Evolutionary conservation across 1,140 invertebrate species (phyloP).

Genomic region (Bombus consobrinus): DNA sequence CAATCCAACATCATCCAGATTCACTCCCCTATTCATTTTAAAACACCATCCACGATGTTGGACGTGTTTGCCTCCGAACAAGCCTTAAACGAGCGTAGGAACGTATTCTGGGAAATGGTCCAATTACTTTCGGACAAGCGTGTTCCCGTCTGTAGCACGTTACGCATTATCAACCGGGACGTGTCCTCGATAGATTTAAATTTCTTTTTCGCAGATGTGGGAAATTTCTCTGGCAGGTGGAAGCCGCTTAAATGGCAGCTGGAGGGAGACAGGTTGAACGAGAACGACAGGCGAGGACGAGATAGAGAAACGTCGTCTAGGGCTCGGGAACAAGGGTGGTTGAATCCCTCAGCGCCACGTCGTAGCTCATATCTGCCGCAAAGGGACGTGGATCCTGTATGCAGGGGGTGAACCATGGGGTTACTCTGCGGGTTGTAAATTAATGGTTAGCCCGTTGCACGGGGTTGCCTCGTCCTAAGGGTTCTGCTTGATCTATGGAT

Average conservation of each 20-base stretch:
- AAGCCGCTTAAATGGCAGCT: constrained; percentile 56
- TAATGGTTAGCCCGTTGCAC: constrained; percentile 79
- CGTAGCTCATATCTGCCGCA: constrained; percentile 81
- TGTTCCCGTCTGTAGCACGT: constrained; percentile 22
- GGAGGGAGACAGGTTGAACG: constrained; percentile 21
- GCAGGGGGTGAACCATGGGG: constrained; percentile 71
- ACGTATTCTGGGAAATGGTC: constrained; percentile 28
- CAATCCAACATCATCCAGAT: background rate
- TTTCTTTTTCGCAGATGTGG: constrained; percentile 51
- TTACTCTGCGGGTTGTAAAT: constrained; percentile 82
- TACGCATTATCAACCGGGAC: constrained; percentile 40
- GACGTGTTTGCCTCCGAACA: background rate
- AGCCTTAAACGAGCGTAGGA: background rate
- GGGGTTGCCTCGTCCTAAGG: constrained; percentile 75
- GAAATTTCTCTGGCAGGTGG: constrained; percentile 55
- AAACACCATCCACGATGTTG: background rate
- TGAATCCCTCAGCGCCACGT: constrained; percentile 76
- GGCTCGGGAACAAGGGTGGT: constrained; percentile 63
- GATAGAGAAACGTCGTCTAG: constrained; percentile 62
- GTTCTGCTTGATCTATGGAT: constrained; percentile 79
- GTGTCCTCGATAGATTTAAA: constrained; percentile 62
- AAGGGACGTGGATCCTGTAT: constrained; percentile 77
- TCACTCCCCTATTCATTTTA: background rate
- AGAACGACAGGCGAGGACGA: constrained; percentile 48
- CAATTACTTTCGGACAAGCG: constrained; percentile 41